Conservation (phyloP, 2,888 invertebrate genomes). For the Rhagophthalmus giganteus region DNA sequence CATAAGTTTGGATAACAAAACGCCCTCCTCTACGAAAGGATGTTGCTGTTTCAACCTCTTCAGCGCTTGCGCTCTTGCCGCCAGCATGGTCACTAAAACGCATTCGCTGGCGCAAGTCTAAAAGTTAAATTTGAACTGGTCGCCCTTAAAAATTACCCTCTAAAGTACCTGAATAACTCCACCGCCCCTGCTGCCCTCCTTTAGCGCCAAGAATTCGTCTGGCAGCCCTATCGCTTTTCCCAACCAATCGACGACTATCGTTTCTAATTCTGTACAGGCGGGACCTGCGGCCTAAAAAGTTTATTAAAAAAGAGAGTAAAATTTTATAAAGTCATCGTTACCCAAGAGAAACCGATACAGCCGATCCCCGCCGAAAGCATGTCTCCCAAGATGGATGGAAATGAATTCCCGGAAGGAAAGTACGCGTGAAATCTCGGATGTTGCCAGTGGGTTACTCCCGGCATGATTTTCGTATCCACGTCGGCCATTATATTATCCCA, state of each 20-base stretch:
- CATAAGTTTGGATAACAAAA: constrained; percentile 88
- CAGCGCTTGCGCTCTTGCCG: constrained; percentile 87
- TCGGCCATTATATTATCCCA: constrained; percentile 90
- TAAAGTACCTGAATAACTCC: constrained; percentile 85
- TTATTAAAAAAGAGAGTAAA: constrained; percentile 4
- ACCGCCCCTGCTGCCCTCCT: constrained; percentile 85
- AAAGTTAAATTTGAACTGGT: constrained; percentile 32
- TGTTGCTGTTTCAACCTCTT: constrained; percentile 82
- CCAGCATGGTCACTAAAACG: constrained; percentile 87
- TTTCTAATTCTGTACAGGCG: constrained; percentile 94
- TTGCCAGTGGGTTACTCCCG: constrained; percentile 97
- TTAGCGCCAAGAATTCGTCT: constrained; percentile 80
- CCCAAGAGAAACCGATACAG: constrained; percentile 98
- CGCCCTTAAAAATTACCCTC: too few species aligned
- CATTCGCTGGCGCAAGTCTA: constrained; percentile 97
- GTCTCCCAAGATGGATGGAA: constrained; percentile 94
- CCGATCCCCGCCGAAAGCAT: constrained; percentile 96
- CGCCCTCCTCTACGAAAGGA: constrained; percentile 87
- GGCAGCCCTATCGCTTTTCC: constrained; percentile 88
- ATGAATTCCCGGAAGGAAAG: constrained; percentile 98
- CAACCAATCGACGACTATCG: constrained; percentile 94
- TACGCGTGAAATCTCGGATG: constrained; percentile 98
- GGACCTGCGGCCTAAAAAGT: constrained; percentile 89
- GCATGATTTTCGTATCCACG: constrained; percentile 89
- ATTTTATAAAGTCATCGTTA: constrained; percentile 51